These are phyloP conservation scores for Lepus americanus DNA, from an alignment of 2,113 vertebrate genomes.

Conservation along the genomic window DNA sequence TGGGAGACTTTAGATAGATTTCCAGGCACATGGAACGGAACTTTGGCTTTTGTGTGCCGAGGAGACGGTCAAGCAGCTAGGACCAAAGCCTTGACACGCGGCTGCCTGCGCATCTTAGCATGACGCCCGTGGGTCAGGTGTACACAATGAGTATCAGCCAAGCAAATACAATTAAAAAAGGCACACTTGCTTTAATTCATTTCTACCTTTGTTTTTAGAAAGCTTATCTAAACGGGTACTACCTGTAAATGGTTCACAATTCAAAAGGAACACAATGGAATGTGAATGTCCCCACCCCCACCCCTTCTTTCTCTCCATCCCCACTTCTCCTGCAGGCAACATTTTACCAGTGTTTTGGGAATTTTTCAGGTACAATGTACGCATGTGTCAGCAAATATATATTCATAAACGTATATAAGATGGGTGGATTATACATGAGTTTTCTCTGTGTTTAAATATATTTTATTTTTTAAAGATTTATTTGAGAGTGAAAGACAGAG, in stretches of 20 bases:
- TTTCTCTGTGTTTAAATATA: too few species aligned
- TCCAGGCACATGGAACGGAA: conserved; percentile 29
- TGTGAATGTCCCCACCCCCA: not conserved
- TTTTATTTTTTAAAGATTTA: too few species aligned
- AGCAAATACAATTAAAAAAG: conserved; percentile 11
- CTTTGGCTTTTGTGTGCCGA: conserved; percentile 39
- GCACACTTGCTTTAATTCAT: conserved; percentile 29
- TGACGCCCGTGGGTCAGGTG: not conserved
- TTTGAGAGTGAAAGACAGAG: too few species aligned
- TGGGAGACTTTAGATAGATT: conserved; percentile 27
- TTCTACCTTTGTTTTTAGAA: conserved; percentile 34
- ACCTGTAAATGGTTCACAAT: conserved; percentile 3
- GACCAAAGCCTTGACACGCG: not conserved
- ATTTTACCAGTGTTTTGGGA: conserved; percentile 28
- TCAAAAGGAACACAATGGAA: conserved; percentile 36
- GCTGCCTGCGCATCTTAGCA: not conserved
- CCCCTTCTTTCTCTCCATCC: not conserved
- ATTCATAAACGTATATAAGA: not conserved
- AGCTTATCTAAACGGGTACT: conserved; percentile 3
- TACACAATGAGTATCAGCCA: not conserved
- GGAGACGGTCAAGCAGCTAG: conserved; percentile 3
- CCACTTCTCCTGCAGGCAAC: not conserved
- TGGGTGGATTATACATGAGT: too few species aligned
- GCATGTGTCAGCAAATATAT: conserved; percentile 25
- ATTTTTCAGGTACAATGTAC: conserved; percentile 55